These are phyloP conservation scores for Pedetes capensis DNA, from an alignment of 2,113 vertebrate species.

Conservation along the genomic window DNA sequence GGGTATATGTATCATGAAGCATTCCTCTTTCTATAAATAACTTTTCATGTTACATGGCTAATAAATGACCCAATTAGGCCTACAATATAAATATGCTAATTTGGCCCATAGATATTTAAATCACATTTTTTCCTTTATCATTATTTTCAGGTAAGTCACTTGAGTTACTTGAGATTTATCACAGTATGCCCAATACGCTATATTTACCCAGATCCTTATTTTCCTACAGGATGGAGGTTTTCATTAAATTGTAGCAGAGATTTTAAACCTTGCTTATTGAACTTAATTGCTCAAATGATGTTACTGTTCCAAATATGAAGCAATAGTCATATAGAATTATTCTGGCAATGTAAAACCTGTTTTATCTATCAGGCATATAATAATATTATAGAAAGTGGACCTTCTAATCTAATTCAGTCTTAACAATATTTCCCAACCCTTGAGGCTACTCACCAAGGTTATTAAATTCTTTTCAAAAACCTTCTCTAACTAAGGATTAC, in stretches of 20 bases:
- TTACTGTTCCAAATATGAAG: not conserved
- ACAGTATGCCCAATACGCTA: rapidly evolving
- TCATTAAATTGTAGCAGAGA: not conserved
- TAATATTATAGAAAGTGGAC: not conserved
- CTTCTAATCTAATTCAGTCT: not conserved
- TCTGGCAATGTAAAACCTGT: not conserved
- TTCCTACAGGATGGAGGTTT: not conserved
- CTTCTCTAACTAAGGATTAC: not conserved
- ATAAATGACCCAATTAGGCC: not conserved
- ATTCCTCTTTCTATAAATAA: not conserved
- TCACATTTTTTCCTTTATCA: not conserved
- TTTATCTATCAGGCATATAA: not conserved
- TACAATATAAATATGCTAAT: not conserved
- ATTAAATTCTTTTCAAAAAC: not conserved
- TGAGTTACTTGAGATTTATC: not conserved
- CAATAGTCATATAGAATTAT: not conserved
- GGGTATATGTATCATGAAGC: no score
- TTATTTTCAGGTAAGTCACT: not conserved
- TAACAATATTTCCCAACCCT: not conserved
- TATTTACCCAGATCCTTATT: not conserved
- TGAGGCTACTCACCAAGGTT: not conserved
- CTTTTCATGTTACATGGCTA: not conserved
- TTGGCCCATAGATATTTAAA: not conserved
- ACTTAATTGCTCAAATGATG: not conserved
- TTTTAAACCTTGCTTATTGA: not conserved